Evolutionary conservation across 2,797 vertebrate species (phyloP), one percentile per base, ranked within the genome.

Genomic region (Tragelaphus oryx): DNA sequence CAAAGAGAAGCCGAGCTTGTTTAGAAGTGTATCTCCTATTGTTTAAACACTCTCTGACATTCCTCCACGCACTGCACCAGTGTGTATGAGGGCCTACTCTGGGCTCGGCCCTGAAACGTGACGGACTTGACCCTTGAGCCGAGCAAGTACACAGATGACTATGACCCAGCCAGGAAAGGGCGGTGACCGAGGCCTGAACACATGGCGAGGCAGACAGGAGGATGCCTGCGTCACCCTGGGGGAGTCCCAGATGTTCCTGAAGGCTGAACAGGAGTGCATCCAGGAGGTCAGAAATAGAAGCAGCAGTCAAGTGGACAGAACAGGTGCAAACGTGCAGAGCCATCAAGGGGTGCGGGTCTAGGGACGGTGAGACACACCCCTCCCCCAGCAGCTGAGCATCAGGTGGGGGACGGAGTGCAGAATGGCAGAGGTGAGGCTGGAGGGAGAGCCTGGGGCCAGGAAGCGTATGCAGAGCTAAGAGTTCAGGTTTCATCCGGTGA

Each of bases 241-340:
- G 33, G 65, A 30, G 28, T 13, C 83, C 3, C 20, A 52, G 83
- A 20, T 7, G 57, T 14, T n/a, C 28, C 54, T 28, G 13, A 44
- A 80, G 44, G 57, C 5, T 28, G 52, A 81, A 71, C 0, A 87
- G 81, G 55, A 76, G 26, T 54, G 13, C 48, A 62, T 28, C 46
- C 9, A 7, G 60, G 83, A 92, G 75, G 87, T 68, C 50, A 71
- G 78, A 89, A 50, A 50, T 10, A 68, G 59, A 76, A 48, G 54
- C 30, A 41, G 59, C 14, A 24, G 68, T 26, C 2, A 7, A 52
- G 76, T 44, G 37, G 20, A 86, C 17, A 82, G 83, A 86, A 60
- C 59, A 74, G 60, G 74, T 9, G 48, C 33, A 50, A 60, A 86
- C 4, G 24, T 8, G 12, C 0, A 57, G 68, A n/a, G 41, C 60